phyloP scores from a whole-genome alignment of 2,113 vertebrate species.

The human (Homo sapiens) region GRCh38 chr6:37762501-37763000 shows the following conservation, averaged over 20 bases:
- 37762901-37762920: background rate
- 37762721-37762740: background rate
- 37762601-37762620: background rate
- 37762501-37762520: background rate
- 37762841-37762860: background rate
- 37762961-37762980: slow-evolving; percentile 75
- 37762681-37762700: background rate
- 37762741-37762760: background rate
- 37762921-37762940: background rate
- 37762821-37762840: background rate
- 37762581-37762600: background rate
- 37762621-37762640: background rate
- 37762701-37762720: background rate
- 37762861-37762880: background rate
- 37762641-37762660: background rate
- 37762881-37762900: background rate
- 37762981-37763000: slow-evolving; percentile 60
- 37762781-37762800: background rate
- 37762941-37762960: background rate
- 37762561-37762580: background rate
- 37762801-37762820: background rate
- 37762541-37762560: too few species aligned
- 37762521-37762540: background rate
- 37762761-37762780: background rate
- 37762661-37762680: background rate